Base-by-base conservation (phyloP, 2,797 vertebrate species). In the Phaenicophaeus curvirostris region DNA sequence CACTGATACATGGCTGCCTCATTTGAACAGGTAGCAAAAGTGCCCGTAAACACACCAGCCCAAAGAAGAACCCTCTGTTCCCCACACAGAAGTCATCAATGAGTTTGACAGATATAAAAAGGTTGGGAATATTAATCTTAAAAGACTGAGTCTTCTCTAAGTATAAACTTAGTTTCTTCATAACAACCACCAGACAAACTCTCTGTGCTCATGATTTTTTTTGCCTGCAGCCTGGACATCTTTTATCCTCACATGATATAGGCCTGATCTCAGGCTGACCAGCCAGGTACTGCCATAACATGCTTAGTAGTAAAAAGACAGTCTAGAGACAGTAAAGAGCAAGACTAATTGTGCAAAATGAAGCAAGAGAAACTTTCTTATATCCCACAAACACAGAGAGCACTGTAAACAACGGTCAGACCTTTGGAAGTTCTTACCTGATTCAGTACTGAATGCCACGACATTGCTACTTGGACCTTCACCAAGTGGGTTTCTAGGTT, bases 391-490 rank as follows among this genome's bases (percentile, higher is more conserved):
- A 35, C 15, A 24, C 1, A 23, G 44, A 21, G 9, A 87, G 27
- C 27, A 2, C 41, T 61, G 27, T 27, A 53, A 72, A 48, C 16
- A 23, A 54, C 15, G 10, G 30, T 73, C 6, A 8, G 24, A 44
- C 14, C 33, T 68, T 23, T 16, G 79, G 42, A 88, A 85, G 41
- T 28, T 41, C 91, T 97, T 98, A 98, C 99, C 99, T 97, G 99
- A 99, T 97, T 99, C 99, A n/a, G 99, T 99, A 93, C 82, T 99
- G 89, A 99, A 99, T 50, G 98, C 46, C 96, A 99, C 98, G 9
- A 98, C 97, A 8, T 98, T 98, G 91, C 98, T 99, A 75, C 98
- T 94, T 13, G 99, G 99, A 58, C 99, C 99, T 61, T 98, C 97
- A 84, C 99, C 99, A 41, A 99, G 97, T 78, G 99, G 98, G 72